Base-by-base conservation (phyloP, 2,113 vertebrate species). In the Phasianus colchicus region DNA sequence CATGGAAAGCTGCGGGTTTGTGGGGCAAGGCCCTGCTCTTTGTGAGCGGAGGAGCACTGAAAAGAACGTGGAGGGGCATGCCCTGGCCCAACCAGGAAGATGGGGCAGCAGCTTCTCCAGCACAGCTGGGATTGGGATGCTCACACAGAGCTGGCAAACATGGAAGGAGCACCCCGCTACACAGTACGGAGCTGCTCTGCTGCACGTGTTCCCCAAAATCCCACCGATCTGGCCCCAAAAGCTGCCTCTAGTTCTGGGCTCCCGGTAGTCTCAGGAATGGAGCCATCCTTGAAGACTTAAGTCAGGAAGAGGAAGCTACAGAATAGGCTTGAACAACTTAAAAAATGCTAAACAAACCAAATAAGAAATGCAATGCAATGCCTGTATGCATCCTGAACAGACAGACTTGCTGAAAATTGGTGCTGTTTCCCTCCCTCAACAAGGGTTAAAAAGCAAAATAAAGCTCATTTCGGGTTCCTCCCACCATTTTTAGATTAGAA, bases 401-500 rank as follows among this genome's bases (percentile, higher is more conserved):
- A 24, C 20, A 29, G 90, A 21, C 30, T 76, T 36, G 58, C 58
- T 43, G 75, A 71, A 66, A 85, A 67, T 40, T n/a, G 32, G 43
- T 24, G 14, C 70, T 71, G 40, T 36, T 81, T 81, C 52, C 52
- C 61, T 79, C 45, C 60, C 30, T 63, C 32, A 16, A 11, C 50
- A 78, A 43, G 43, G 63, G 73, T 79, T 89, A 83, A 88, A 69
- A 81, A 70, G 42, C 61, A n/a, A 7, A 29, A 77, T 3, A 65
- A 52, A 81, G 52, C 60, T 86, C 81, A 43, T 79, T 89, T 80
- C 63, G 45, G 79, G 86, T 79, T 63, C 63, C 86, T 96, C 92
- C 91, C 92, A 94, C 63, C 81, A 73, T 94, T 94, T 95, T 89
- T 48, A 70, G 40, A 90, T 89, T 45, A 87, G 91, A 90, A 95